Base-by-base conservation (phyloP, 2,888 invertebrate genomes). In the Volucella bombylans region DNA sequence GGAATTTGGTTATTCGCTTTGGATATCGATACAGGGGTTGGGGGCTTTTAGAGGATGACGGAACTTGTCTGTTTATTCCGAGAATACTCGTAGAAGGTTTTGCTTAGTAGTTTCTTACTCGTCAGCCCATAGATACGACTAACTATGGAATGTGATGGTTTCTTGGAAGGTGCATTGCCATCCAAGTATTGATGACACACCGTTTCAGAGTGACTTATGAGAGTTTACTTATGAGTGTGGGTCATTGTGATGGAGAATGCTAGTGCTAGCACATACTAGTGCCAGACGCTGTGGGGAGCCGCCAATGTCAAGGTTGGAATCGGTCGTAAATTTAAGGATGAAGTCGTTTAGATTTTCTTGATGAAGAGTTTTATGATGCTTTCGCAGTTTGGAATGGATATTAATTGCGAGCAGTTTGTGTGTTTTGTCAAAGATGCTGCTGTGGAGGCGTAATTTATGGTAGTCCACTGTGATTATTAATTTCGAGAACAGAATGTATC, bases 271-370 rank as follows among this genome's bases (percentile, higher is more conserved):
- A 31, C 6, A 31, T 31, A 1, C 31, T 31, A 6, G 31, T 11
- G 41, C n/a, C 18, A 23, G 11, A 14, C 50, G 43, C 15, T 23
- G 50, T 61, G 71, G 61, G 50, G 41, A 57, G 52, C 23, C 74
- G 8, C 15, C 69, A 78, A 78, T 64, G 77, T 78, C 77, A 78
- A 69, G 77, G 77, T 71, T 71, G 64, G 14, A 11, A 45, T 55
- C 14, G 45, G 18, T 71, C 64, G 18, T 78, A 69, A 78, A 71
- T 71, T 50, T 14, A 50, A 18, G 55, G 62, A 78, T 71, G 55
- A 73, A 8, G 15, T 45, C 57, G 38, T 69, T 57, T 38, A 15
- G 55, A 57, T 57, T 23, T n/a, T 55, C 14, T 43, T n/a, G 59
- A 50, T 67, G 67, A 31, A 18, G 41, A 31, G 39, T 47, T 69